These are phyloP conservation scores for Pedetes capensis DNA, from an alignment of 2,113 vertebrate genomes.

Conservation along the genomic window DNA sequence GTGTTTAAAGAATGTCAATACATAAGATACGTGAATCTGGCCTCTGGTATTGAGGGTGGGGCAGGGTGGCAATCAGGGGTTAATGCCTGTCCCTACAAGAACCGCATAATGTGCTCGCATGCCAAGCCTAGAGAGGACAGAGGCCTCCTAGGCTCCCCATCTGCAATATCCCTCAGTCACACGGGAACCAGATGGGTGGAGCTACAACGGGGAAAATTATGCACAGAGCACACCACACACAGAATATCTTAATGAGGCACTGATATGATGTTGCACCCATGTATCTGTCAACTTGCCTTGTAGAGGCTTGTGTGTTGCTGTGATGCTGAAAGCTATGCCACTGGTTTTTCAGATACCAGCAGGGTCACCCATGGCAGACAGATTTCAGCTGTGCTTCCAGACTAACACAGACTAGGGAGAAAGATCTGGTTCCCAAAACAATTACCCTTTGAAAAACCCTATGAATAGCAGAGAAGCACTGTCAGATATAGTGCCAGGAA, in stretches of 20 bases:
- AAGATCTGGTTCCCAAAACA: no score
- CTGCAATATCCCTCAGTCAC: background rate
- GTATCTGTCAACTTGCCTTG: no score
- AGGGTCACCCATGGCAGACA: no score
- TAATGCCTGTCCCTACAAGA: background rate
- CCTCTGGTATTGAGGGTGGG: accelerated
- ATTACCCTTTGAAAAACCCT: no score
- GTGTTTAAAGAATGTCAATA: background rate
- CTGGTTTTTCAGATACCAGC: no score
- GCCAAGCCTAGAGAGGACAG: accelerated
- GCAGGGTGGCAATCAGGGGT: background rate
- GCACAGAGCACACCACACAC: background rate
- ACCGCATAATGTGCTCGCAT: background rate
- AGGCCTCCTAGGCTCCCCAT: background rate
- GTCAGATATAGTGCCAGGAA: no score
- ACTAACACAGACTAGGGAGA: no score
- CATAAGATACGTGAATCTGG: background rate
- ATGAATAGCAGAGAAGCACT: no score
- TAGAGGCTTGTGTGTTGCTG: no score
- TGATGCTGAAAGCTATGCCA: no score
- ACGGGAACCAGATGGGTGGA: background rate
- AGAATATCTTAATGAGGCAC: background rate
- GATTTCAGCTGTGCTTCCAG: no score
- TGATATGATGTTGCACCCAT: no score
- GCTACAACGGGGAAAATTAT: background rate